Conservation (phyloP, 2,797 vertebrate species). For the Hozukius guyotensis region DNA sequence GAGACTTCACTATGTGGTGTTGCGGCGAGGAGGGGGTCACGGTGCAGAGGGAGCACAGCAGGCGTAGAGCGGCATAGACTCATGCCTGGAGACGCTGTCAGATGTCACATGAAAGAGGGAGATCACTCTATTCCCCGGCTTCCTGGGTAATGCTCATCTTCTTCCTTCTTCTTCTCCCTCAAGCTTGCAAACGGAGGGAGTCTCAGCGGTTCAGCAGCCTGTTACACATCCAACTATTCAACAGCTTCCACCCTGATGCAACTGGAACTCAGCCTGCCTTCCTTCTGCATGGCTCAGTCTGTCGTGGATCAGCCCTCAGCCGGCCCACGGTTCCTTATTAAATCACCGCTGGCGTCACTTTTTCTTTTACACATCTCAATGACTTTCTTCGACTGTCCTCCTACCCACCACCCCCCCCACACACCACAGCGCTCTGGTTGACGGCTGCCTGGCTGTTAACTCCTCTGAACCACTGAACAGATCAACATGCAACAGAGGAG, state of each 20-base stretch:
- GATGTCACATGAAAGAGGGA: constrained; percentile 29
- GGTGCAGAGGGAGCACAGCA: constrained; percentile 2
- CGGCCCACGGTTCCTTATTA: constrained; percentile 26
- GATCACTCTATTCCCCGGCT: constrained; percentile 10
- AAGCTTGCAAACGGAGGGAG: background rate
- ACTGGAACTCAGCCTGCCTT: constrained; percentile 5
- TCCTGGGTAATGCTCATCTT: constrained; percentile 13
- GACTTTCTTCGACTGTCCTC: constrained; percentile 41
- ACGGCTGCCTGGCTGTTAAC: constrained; percentile 37
- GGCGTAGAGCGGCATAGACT: constrained; percentile 9
- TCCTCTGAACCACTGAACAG: constrained; percentile 45
- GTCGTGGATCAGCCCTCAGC: constrained; percentile 43
- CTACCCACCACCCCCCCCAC: background rate
- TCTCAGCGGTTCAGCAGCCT: background rate
- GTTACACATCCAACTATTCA: constrained; percentile 33
- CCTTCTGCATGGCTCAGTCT: constrained; percentile 17
- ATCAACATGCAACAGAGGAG: constrained; percentile 34
- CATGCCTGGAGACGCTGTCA: constrained; percentile 55
- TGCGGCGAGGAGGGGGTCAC: constrained; percentile 7
- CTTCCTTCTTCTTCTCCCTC: background rate
- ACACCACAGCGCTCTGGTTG: constrained; percentile 7
- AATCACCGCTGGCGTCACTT: constrained; percentile 23
- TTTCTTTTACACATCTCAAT: constrained; percentile 30
- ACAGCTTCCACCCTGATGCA: constrained; percentile 29
- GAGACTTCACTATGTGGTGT: constrained; percentile 19